Percentiles rank a stretch among this genome's conserved stretches.
These are phyloP conservation scores for Phylloscopus whistleri DNA, from an alignment of 2,113 vertebrate genomes.

Conservation along the genomic window DNA sequence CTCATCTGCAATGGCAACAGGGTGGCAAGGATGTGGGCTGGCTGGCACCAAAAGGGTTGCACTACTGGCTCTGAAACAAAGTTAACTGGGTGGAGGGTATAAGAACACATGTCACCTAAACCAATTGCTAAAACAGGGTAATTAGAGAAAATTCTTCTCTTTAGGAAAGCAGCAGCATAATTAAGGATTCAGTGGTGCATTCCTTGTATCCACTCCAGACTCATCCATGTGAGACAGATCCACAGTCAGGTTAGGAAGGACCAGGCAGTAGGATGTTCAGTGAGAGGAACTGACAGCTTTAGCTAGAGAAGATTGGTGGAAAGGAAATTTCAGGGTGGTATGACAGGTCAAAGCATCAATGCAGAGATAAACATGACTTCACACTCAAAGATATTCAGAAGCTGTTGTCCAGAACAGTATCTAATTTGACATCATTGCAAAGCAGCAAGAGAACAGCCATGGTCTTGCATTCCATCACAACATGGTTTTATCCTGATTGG, in stretches of 20 bases:
- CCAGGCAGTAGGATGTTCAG: neutral
- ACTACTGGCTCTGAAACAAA: neutral
- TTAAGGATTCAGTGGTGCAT: neutral
- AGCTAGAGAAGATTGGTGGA: neutral
- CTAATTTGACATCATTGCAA: neutral
- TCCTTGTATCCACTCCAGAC: neutral
- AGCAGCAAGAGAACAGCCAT: neutral
- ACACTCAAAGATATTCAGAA: neutral
- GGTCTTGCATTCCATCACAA: neutral
- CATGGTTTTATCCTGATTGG: neutral
- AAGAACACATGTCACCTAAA: neutral
- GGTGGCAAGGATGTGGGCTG: neutral
- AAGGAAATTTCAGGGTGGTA: neutral
- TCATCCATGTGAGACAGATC: neutral
- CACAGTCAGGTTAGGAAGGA: neutral
- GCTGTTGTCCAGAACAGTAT: neutral
- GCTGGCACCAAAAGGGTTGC: neutral
- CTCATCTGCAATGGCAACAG: neutral
- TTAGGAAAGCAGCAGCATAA: neutral
- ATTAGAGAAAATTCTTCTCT: neutral
- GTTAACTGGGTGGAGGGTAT: neutral
- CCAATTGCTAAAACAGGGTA: neutral
- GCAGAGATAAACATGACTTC: neutral
- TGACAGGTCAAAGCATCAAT: neutral
- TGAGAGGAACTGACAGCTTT: neutral